A percentile compares a stretch with the other conserved stretches of the same genome.
phyloP scores from a whole-genome alignment of 2,888 invertebrate species.

The Drosophila eohydei region DNA sequence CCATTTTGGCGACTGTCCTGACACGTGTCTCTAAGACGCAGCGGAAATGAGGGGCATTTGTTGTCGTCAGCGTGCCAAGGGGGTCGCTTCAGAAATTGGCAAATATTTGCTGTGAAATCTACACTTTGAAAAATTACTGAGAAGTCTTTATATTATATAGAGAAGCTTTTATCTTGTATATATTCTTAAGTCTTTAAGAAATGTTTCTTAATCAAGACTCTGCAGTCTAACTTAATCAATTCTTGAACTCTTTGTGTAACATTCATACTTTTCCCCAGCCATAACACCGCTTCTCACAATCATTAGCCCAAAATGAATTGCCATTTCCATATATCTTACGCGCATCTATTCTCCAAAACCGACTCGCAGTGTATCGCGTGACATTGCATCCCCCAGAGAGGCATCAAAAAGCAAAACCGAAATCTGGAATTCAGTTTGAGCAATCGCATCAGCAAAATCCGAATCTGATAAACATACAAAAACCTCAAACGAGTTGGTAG shows the following conservation, averaged over 20 bases:
- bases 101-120: conserved; percentile 40
- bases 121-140: conserved; percentile 52
- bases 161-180: background rate
- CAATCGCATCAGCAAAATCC: conserved; percentile 70
- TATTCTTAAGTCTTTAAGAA: background rate
- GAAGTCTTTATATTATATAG: background rate
- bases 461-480: conserved; percentile 66
- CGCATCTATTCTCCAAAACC: background rate
- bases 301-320: background rate
- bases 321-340: background rate
- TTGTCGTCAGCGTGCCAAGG: conserved; percentile 31
- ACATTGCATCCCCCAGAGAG: conserved; percentile 38
- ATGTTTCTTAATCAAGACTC: background rate
- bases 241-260: no score
- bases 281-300: background rate
- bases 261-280: background rate
- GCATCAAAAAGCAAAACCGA: conserved; percentile 43
- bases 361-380: conserved; percentile 52
- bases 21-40: conserved; percentile 71
- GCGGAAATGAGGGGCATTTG: conserved; percentile 71
- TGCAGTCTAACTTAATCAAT: background rate
- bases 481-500: conserved; percentile 57
- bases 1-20: conserved; percentile 39
- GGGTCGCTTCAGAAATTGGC: conserved; percentile 53
- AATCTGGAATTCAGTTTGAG: conserved; percentile 51